Evolutionary conservation across 2,113 vertebrate species (phyloP), one percentile per base, ranked within the genome.

Genomic region (Bambusicola thoracicus): DNA sequence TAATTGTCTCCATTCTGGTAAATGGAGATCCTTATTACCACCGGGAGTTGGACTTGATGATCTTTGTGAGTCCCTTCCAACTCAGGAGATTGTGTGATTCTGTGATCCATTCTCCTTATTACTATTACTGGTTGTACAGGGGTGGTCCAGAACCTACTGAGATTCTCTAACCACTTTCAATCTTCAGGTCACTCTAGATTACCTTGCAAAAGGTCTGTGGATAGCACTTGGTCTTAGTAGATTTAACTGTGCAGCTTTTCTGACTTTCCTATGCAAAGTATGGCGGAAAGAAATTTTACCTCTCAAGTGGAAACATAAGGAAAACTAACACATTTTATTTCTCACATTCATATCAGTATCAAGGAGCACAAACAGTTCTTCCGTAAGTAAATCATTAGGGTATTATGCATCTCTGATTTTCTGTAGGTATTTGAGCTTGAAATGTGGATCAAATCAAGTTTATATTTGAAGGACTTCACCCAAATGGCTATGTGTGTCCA

Each of bases 161-260:
- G 15, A 29, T 82, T 68, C 38, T 55, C 11, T n/a, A 10, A 70
- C 24, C 21, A 80, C 12, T 77, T 24, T 3, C 8, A 9, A 59
- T n/a, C n/a, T 86, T 85, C 21, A 30, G 4, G 22, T 46, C 0
- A 0, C 6, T 46, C 32, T 46, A 5, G 4, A 6, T 41, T 76
- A 40, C 15, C 20, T 6, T 85, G 20, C 11, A 84, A 51, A 75
- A 59, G n/a, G 12, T 48, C 7, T 55, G 44, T 29, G 8, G 66
- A 14, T 40, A 66, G 36, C 32, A 62, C 4, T 18, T 41, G 63
- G 15, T 69, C 62, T 59, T 36, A 53, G 22, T 21, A 14, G 3
- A 32, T 14, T 21, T 21, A 41, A 27, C 24, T 21, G 30, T 30
- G 16, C 4, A 44, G 24, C 11, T 72, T 41, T 67, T 70, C 22